Conservation (phyloP, 2,888 invertebrate species). For the Aphodius sticticus region DNA sequence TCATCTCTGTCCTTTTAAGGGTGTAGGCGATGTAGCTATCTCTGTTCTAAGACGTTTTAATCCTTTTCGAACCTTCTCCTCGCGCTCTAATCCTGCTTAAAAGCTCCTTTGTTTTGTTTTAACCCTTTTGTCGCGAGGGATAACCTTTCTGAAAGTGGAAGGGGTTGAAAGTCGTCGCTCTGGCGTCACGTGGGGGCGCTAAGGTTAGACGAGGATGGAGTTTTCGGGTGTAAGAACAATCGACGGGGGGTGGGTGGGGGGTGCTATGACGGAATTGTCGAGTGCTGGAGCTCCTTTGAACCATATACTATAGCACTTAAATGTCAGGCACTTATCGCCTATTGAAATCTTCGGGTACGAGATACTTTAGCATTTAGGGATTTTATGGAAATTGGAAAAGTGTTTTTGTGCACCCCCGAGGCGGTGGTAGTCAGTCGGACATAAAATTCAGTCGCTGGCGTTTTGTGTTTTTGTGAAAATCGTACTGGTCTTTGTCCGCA, state of each 20-base stretch:
- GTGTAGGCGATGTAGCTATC: slow-evolving; percentile 28
- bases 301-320: slow-evolving; percentile 46
- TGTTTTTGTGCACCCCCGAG: background rate
- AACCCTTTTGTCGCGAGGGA: slow-evolving; percentile 56
- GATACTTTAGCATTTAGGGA: slow-evolving; percentile 41
- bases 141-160: slow-evolving; percentile 50
- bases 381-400: slow-evolving; percentile 44
- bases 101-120: slow-evolving; percentile 59
- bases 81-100: slow-evolving; percentile 56
- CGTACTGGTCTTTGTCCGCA: too few species aligned
- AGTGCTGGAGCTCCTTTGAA: slow-evolving; percentile 38
- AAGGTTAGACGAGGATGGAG: slow-evolving; percentile 31
- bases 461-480: too few species aligned
- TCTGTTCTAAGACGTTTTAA: slow-evolving; percentile 43
- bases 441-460: background rate
- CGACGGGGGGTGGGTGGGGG: slow-evolving; percentile 19
- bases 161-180: slow-evolving; percentile 32
- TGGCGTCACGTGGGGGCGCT: slow-evolving; percentile 33
- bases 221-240: slow-evolving; percentile 20
- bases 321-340: slow-evolving; percentile 49
- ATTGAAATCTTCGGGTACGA: slow-evolving; percentile 40
- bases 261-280: slow-evolving; percentile 43
- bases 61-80: slow-evolving; percentile 42
- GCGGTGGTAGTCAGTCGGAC: background rate
- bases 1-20: slow-evolving; percentile 29